Conservation (phyloP, 2,797 vertebrate species). For the Limosa lapponica region DNA sequence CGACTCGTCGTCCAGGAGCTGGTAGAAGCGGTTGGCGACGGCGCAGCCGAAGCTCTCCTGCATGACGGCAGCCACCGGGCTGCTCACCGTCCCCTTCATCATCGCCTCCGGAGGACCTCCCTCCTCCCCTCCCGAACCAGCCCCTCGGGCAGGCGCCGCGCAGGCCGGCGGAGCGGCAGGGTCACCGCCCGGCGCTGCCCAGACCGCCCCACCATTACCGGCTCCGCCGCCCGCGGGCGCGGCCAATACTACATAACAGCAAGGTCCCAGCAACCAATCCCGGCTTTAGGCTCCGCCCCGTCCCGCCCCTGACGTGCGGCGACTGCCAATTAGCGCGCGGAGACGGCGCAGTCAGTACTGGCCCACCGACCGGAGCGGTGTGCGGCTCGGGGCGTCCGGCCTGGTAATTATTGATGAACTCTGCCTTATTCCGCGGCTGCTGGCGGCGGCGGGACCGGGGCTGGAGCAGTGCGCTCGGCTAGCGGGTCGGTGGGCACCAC, state of each 20-base stretch:
- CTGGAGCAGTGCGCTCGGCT: no score
- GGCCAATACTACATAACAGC: not conserved
- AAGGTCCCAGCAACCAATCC: not conserved
- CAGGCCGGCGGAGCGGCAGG: not conserved
- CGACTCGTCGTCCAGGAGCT: conserved; percentile 89
- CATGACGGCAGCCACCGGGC: conserved; percentile 62
- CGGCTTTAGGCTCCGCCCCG: accelerated
- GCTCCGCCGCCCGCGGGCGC: accelerated
- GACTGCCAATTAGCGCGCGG: not conserved
- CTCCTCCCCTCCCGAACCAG: no score
- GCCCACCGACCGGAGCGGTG: not conserved
- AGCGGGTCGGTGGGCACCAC: not conserved
- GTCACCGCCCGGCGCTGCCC: accelerated
- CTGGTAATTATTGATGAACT: accelerated
- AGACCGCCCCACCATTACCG: not conserved
- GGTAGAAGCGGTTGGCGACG: conserved; percentile 89
- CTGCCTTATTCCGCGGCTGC: not conserved
- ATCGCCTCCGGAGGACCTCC: not conserved
- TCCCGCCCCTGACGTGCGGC: accelerated
- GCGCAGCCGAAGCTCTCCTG: conserved; percentile 85
- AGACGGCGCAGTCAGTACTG: accelerated
- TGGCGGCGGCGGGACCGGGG: no score
- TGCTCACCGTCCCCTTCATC: conserved; percentile 67
- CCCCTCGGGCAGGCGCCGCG: no score
- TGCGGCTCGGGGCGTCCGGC: accelerated